Base-by-base conservation (phyloP, 2,113 vertebrate genomes). In the Cochlearius cochlearius region DNA sequence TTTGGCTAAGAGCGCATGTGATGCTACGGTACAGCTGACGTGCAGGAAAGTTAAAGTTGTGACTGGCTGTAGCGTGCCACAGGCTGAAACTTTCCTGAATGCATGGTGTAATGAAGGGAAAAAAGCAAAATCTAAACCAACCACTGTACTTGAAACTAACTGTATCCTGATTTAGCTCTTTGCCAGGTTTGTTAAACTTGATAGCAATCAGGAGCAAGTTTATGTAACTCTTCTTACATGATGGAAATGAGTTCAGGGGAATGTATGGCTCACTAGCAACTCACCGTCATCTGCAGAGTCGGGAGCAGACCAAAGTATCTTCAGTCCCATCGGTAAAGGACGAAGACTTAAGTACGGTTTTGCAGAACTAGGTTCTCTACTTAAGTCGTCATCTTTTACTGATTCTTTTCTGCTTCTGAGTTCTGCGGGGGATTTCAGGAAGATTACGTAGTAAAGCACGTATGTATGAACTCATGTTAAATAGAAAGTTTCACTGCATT, bases 271-370 rank as follows among this genome's bases (percentile, higher is more conserved):
- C 10, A 0, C 32, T 80, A 21, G 39, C 49, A 81, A 0, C 15
- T 45, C 0, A 0, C 14, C 6, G 0, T 53, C 27, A 9, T 27
- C 7, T 68, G 32, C 47, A 34, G 36, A 56, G 32, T 5, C 2
- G 0, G n/a, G 60, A 83, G 26, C 25, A 23, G 39, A 50, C 20
- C 20, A 9, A 30, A 9, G 20, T 41, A 10, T 50, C 67, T 55
- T 62, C 20, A 22, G 3, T 41, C 27, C 5, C 5, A 7, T 79
- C 38, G 50, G 15, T 62, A 26, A 74, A 81, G 18, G 56, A 13
- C 52, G 30, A 85, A 76, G 45, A 58, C 7, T 34, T 10, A 30
- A 56, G 11, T 27, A 63, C 12, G 19, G 26, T 60, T 84, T 32
- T 77, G 17, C 53, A 56, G 17, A 60, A 26, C 9, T 62, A 30